These are phyloP conservation scores for Anolis apletophallus DNA, from an alignment of 2,797 vertebrate genomes.

Conservation along the genomic window DNA sequence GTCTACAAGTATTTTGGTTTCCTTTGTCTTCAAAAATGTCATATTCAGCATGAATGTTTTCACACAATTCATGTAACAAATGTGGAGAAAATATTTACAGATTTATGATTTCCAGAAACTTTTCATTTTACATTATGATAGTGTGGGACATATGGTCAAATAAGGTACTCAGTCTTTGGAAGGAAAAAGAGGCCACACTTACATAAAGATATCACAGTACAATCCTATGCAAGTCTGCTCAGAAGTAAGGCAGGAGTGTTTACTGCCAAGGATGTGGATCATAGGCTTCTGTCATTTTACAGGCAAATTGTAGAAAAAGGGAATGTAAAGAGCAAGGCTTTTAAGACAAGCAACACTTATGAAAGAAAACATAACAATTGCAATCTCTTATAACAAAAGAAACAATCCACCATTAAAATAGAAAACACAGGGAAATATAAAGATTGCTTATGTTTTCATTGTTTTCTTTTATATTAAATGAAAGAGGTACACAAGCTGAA, in stretches of 20 bases:
- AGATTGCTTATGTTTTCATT: background rate
- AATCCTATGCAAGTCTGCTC: background rate
- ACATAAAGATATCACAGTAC: background rate
- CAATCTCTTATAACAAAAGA: background rate
- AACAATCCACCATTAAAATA: background rate
- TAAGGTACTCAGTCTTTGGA: background rate
- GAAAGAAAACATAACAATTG: background rate
- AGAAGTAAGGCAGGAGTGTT: background rate
- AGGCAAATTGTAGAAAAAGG: background rate
- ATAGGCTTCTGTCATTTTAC: background rate
- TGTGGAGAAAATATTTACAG: background rate
- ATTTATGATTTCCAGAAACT: background rate
- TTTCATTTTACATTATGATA: background rate
- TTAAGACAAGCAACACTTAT: accelerated
- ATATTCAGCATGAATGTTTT: background rate
- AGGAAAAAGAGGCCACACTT: background rate
- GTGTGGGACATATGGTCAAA: background rate
- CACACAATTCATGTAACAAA: background rate
- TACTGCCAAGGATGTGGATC: background rate
- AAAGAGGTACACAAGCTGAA: background rate
- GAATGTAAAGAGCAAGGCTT: conserved; percentile 7
- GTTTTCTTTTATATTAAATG: background rate
- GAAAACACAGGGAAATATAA: background rate
- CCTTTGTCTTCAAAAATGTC: background rate
- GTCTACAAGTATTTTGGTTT: background rate